Conservation (phyloP, 2,888 invertebrate species). For the Agrotis puta region DNA sequence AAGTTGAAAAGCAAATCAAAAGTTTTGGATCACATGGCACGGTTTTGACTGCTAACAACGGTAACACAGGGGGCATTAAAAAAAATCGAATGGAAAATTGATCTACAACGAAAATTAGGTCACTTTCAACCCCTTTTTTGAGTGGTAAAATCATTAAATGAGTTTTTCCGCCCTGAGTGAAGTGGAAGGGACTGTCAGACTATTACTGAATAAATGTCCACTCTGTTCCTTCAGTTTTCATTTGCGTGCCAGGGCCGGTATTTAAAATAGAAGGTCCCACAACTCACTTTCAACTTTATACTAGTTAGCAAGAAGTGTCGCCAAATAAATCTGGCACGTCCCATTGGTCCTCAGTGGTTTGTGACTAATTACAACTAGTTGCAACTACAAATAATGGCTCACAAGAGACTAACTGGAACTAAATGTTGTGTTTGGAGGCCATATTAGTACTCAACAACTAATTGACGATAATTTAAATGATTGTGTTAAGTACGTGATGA, state of each 20-base stretch:
- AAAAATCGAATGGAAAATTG: too few species aligned
- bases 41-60: too few species aligned
- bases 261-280: too few species aligned
- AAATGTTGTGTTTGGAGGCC: slow-evolving; percentile 8
- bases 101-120: not conserved
- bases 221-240: too few species aligned
- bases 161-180: too few species aligned
- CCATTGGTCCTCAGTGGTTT: slow-evolving; percentile 25
- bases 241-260: too few species aligned
- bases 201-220: too few species aligned
- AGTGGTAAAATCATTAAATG: too few species aligned
- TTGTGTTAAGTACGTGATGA: slow-evolving; percentile 48
- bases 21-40: not conserved
- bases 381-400: slow-evolving; percentile 8
- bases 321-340: slow-evolving; percentile 17
- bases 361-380: not conserved
- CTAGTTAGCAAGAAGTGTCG: not conserved
- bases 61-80: too few species aligned
- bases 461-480: slow-evolving; percentile 42
- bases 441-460: slow-evolving; percentile 33
- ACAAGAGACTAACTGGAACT: not conserved
- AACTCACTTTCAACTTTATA: not conserved
- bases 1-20: too few species aligned
- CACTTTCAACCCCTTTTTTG: too few species aligned
- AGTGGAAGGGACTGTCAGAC: too few species aligned